Evolutionary conservation across 1,140 invertebrate species (phyloP).

Genomic region (Hyphantria cunea): DNA sequence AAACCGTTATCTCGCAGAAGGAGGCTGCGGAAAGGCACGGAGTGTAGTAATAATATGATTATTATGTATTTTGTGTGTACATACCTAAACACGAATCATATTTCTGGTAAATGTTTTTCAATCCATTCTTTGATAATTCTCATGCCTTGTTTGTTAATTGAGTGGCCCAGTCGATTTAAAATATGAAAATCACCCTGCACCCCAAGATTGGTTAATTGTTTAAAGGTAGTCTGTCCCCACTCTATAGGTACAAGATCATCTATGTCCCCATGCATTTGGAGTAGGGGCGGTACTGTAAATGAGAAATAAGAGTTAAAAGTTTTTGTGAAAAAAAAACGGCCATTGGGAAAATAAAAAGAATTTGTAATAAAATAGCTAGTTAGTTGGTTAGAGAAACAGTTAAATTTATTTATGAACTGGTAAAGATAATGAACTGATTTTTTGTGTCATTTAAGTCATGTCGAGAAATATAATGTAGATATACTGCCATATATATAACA

Average conservation of each 20-base stretch:
- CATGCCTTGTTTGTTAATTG: constrained; percentile 59
- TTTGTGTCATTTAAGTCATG: no score
- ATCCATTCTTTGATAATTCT: constrained; percentile 60
- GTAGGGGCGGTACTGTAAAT: constrained; percentile 63
- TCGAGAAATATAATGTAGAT: no score
- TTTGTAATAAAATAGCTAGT: no score
- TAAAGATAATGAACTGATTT: no score
- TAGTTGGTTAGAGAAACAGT: no score
- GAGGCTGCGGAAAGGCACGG: no score
- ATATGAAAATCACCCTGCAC: constrained; percentile 61
- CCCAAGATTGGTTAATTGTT: constrained; percentile 50
- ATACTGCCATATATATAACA: no score
- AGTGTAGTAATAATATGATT: no score
- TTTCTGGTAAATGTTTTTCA: constrained; percentile 57
- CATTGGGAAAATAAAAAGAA: constrained; percentile 8
- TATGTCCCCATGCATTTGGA: constrained; percentile 67
- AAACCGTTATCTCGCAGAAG: no score
- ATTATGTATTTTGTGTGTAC: no score
- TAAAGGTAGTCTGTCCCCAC: constrained; percentile 58
- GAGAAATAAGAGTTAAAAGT: constrained; percentile 12
- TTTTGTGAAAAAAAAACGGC: constrained; percentile 15
- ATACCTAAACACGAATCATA: no score
- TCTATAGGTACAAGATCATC: constrained; percentile 58
- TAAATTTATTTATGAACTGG: no score
- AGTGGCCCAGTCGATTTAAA: constrained; percentile 63